Evolutionary conservation across 2,113 vertebrate genomes (phyloP).

Genomic region (Phalacrocorax carbo): DNA sequence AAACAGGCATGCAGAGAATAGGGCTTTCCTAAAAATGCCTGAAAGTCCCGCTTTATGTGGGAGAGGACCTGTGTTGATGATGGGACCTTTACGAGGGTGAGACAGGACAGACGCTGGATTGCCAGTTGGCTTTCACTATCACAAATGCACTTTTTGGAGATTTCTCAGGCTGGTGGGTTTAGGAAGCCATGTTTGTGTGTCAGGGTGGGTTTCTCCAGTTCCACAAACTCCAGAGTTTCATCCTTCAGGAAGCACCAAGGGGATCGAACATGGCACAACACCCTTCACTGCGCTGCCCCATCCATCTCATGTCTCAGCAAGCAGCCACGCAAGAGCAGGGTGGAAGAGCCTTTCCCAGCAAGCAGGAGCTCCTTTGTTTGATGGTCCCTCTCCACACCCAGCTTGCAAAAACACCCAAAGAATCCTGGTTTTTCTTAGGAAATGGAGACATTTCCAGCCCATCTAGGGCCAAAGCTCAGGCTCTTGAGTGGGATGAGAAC

Average conservation of each 20-base stretch:
- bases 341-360: background rate
- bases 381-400: background rate
- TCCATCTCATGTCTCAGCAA: background rate
- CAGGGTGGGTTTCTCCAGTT: background rate
- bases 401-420: background rate
- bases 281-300: background rate
- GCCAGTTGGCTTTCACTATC: background rate
- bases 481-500: accelerated
- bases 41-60: background rate
- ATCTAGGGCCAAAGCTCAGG: background rate
- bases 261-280: accelerated
- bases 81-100: accelerated
- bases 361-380: background rate
- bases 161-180: background rate
- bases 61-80: background rate
- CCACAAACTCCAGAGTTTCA: background rate
- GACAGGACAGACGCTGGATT: background rate
- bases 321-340: background rate
- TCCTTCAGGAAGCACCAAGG: background rate
- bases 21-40: background rate
- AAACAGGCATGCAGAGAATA: background rate
- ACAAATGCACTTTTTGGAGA: background rate
- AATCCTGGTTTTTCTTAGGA: background rate
- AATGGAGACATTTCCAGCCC: background rate
- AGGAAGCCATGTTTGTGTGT: background rate